phyloP scores from a whole-genome alignment of 2,113 vertebrate species.

The Pangasianodon gigas region DNA sequence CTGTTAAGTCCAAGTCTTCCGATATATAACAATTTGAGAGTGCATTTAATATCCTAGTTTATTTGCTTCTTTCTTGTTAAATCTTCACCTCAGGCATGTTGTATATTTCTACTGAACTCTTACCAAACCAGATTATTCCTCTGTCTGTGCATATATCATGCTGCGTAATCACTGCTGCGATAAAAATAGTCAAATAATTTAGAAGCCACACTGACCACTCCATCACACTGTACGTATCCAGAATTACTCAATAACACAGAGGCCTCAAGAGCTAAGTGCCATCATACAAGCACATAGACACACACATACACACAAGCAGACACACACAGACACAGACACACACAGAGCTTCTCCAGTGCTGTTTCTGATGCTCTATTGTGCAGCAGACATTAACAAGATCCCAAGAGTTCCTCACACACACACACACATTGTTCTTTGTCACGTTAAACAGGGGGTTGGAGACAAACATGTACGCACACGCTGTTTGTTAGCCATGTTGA shows the following conservation, averaged over 20 bases:
- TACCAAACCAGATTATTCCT: neutral
- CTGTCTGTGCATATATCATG: neutral
- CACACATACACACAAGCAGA: slow-evolving; percentile 6
- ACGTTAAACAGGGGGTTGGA: slow-evolving; percentile 22
- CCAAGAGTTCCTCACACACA: slow-evolving; percentile 24
- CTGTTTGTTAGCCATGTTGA: slow-evolving; percentile 10
- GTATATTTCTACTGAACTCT: neutral
- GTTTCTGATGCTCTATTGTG: neutral
- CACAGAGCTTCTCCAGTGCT: neutral
- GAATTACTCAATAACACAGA: neutral
- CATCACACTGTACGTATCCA: neutral
- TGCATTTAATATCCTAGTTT: neutral
- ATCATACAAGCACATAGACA: slow-evolving; percentile 1
- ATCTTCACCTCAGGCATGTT: neutral
- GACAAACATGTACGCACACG: slow-evolving; percentile 26
- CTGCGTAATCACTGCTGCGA: neutral
- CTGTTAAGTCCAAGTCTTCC: neutral
- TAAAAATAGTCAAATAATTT: neutral
- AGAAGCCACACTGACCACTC: neutral
- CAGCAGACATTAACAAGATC: slow-evolving; percentile 37
- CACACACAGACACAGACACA: neutral
- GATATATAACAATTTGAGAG: neutral
- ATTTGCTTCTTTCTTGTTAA: neutral
- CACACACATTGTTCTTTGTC: slow-evolving; percentile 11
- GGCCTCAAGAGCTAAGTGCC: neutral